Base-by-base conservation (phyloP, 1,140 invertebrate genomes). In the Riptortus pedestris region DNA sequence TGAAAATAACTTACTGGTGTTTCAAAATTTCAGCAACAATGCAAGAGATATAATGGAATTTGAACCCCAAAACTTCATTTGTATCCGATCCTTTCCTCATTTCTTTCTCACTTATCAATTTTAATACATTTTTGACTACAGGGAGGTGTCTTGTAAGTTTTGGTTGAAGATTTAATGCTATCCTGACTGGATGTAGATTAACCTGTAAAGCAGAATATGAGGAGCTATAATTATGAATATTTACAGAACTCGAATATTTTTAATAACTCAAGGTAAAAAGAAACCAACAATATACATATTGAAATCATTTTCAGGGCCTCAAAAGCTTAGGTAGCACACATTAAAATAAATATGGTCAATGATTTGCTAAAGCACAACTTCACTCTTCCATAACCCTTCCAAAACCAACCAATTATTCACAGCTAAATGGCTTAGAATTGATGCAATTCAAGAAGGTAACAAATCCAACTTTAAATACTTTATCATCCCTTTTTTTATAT, bases 61-160 rank as follows among this genome's bases (percentile, higher is more conserved):
- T 96, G 66, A 96, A 89, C 1, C 91, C 85, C 79, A 93, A 85
- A 5, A 96, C 82, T 79, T 98, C 95, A 75, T 98, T 98, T 0
- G 83, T 84, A 63, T 95, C 90, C 51, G 80, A 79, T 4, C 85
- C 81, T 69, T 82, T 78, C 63, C 90, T 88, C 85, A 97, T 93
- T 78, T 96, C 88, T 68, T 84, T 86, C 66, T 92, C 88, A 70
- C 86, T 85, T 78, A 98, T 83, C 45, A 86, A 71, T 69, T 92
- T 85, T 60, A 99, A 76, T 0, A 95, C 86, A 72, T 87, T 89
- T 64, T 84, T 81, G 11, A 94, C 83, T 74, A 87, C 87, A 11
- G 81, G 75, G 26, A 87, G 80, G 62, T 91, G 84, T 59, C 87
- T 71, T 11, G 96, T 72, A 9, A 83, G 79, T n/a, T 82, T 78